These are phyloP conservation scores for Indicator indicator DNA, from an alignment of 2,113 vertebrate species.

Conservation along the genomic window DNA sequence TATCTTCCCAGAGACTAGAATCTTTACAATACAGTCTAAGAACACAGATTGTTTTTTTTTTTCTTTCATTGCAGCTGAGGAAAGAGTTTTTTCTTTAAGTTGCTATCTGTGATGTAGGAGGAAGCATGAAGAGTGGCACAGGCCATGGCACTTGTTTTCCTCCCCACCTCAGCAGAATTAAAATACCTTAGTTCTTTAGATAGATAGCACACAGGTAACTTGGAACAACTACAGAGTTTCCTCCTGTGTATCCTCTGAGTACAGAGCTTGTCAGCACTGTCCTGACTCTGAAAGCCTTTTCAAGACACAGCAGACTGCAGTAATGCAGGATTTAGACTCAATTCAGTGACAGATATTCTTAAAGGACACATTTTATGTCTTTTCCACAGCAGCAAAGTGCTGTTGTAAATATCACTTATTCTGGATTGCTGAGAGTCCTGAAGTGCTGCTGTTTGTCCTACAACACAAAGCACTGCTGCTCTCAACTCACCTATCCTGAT, in stretches of 20 bases:
- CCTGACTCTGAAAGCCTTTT: neutral
- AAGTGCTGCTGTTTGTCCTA: too few relatives aligned
- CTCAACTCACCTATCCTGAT: neutral
- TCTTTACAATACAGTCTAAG: neutral
- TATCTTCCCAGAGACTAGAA: neutral
- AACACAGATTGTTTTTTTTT: neutral
- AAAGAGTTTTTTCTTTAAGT: neutral
- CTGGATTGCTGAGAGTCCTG: too few relatives aligned
- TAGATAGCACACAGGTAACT: neutral
- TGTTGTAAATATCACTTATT: too few relatives aligned
- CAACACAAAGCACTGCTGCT: too few relatives aligned
- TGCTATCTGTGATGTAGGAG: neutral
- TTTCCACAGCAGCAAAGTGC: too few relatives aligned
- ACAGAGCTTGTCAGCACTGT: neutral
- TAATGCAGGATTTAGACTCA: neutral
- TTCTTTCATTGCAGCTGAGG: neutral
- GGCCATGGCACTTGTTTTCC: neutral
- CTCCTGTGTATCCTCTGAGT: neutral
- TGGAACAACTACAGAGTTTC: neutral
- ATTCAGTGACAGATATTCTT: neutral
- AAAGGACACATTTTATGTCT: too few relatives aligned
- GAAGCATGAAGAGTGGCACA: neutral
- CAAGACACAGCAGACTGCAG: neutral
- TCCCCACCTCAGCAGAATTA: neutral
- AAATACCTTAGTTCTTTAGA: neutral